These are phyloP conservation scores for Silurus meridionalis DNA, from an alignment of 2,113 vertebrate genomes.

Conservation along the genomic window DNA sequence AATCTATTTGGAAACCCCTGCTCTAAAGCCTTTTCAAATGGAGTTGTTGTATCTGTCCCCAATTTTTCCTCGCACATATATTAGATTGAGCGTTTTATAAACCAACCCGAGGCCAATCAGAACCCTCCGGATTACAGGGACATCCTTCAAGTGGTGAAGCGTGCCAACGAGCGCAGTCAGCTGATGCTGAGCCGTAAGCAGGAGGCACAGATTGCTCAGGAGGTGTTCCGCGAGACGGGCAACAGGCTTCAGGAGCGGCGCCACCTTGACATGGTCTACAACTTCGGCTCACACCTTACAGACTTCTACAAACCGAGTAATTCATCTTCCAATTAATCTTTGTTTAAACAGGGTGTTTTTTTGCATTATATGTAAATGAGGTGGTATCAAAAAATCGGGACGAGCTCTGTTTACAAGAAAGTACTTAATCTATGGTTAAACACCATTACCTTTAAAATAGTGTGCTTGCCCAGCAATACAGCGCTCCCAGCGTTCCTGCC, in stretches of 20 bases:
- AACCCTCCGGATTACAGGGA: constrained; percentile 85
- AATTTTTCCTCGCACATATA: background rate
- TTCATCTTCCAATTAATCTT: background rate
- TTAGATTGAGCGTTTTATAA: constrained; percentile 85
- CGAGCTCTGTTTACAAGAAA: too few species aligned
- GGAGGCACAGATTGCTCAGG: constrained; percentile 78
- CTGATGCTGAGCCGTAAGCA: constrained; percentile 77
- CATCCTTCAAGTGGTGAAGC: constrained; percentile 78
- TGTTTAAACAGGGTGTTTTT: background rate
- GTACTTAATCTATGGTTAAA: too few species aligned
- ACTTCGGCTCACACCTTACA: constrained; percentile 88
- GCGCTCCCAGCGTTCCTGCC: too few species aligned
- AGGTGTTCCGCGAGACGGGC: constrained; percentile 85
- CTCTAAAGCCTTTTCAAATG: background rate
- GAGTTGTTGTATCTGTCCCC: background rate
- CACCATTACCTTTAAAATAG: too few species aligned
- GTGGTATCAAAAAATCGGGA: too few species aligned
- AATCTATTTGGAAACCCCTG: background rate
- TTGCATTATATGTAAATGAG: background rate
- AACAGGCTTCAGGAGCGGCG: constrained; percentile 81
- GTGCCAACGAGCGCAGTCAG: constrained; percentile 72
- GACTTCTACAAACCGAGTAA: constrained; percentile 80
- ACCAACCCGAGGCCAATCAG: constrained; percentile 71
- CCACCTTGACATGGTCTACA: constrained; percentile 86
- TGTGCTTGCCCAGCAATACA: too few species aligned